Evolutionary conservation across 37 sponge, comb jelly and placozoan species (phyloP), one percentile per base, ranked within the genome.

Genomic region (Lycopodina hypogea): DNA sequence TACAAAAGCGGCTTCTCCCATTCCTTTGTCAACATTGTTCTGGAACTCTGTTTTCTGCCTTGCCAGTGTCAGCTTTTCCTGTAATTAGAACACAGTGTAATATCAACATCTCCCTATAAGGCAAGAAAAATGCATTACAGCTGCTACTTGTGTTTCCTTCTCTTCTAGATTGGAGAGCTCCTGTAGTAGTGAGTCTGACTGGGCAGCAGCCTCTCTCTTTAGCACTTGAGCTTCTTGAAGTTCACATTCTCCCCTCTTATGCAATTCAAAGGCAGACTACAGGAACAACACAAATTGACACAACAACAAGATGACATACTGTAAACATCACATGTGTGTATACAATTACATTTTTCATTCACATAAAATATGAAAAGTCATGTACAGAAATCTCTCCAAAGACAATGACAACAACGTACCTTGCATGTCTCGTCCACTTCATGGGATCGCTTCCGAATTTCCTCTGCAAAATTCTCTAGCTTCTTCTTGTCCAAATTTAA

Each of bases 41-140:
- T 76, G 77, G 2, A 76, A 53, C 37, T 83, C 68, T 52, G 70
- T 77, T 32, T 59, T 69, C 71, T 77, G 55, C 3, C 45, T 57
- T 29, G 78, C 78, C 24, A 84, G 48, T n/a, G 78, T 58, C 37
- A 84, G 29, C 38, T 65, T 41, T 24, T 84, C 84, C 84, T 84
- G 42, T 33, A 61, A 35, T 2, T 36, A 0, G 2, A 45, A 42
- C 21, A 35, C 4, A 67, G 37, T 36, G 68, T 36, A 67, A 37
- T 67, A 67, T 67, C 26, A 36, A 67, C 3, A 32, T 59, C 28
- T 17, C 60, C 6, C 28, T 59, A 4, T 9, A 45, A 12, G 48
- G 48, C 48, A 12, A n/a, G n/a, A n/a, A 45, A 45, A 45, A 45
- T 45, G 26, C n/a, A 56, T 69, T 83, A 89, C 90, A 26, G 63